Evolutionary conservation across 2,113 vertebrate genomes (phyloP).

Genomic region (Brachyhypopomus gauderio): DNA sequence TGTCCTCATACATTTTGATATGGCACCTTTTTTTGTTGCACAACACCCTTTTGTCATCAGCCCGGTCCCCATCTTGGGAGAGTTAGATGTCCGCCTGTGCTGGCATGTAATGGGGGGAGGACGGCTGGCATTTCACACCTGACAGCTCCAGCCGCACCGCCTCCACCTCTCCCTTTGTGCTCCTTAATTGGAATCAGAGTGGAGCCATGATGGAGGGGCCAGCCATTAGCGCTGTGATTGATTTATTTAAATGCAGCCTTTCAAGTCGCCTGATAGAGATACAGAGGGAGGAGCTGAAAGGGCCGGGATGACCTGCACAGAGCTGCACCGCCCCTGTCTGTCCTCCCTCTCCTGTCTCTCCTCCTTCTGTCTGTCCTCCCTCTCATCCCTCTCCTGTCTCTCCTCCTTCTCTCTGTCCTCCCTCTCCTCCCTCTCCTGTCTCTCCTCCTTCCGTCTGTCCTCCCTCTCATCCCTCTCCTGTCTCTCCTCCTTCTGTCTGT

Average conservation of each 20-base stretch:
- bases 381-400: too few relatives aligned
- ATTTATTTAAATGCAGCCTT: conserved; percentile 60
- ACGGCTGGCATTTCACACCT: conserved; percentile 47
- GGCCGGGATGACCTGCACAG: background rate
- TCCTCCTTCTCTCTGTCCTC: too few relatives aligned
- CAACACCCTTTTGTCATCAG: background rate
- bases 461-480: too few relatives aligned
- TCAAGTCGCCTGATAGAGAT: conserved; percentile 49
- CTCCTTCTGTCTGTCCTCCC: too few relatives aligned
- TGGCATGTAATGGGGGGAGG: conserved; percentile 35
- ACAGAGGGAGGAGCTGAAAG: conserved; percentile 6
- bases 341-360: conserved; percentile 32
- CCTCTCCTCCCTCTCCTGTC: too few relatives aligned
- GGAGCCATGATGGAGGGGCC: conserved; percentile 42
- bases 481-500: too few relatives aligned
- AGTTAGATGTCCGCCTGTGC: conserved; percentile 16
- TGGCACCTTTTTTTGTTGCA: background rate
- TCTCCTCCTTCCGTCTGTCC: too few relatives aligned
- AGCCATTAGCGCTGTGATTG: conserved; percentile 46
- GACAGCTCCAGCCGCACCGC: conserved; percentile 34
- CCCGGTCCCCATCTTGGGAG: background rate
- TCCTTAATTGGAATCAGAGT: conserved; percentile 51
- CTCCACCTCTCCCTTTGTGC: conserved; percentile 46
- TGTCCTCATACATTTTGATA: conserved; percentile 10
- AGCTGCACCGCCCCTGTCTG: conserved; percentile 6